Evolutionary conservation across 1,140 invertebrate species (phyloP), one percentile per base, ranked within the genome.

Genomic region (Asobara japonica): DNA sequence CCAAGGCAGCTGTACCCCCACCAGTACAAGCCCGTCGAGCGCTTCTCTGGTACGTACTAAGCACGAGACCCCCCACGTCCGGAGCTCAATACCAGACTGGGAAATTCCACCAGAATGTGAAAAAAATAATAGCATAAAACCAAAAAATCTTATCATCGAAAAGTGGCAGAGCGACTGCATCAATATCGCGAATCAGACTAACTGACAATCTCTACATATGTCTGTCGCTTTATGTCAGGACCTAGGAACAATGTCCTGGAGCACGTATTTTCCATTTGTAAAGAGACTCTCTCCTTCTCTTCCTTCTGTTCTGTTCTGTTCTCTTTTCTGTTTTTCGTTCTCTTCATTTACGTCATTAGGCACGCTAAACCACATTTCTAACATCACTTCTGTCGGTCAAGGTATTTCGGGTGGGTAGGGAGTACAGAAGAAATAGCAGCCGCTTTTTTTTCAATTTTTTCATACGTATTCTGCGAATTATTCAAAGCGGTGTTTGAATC

Each of bases 1-100:
- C 94, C 94, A 75, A 91, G 94, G 85, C 90, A 93, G 83, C 93
- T 96, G 89, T 95, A 94, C 85, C 92, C 93, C 76, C 93, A 94
- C 89, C 93, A 95, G 88, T 95, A 94, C 89, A 91, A 91, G 78
- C 91, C 91, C 77, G 87, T 93, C 85, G 92, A 93, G 83, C 90
- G 91, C 88, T 93, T 93, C 92, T 92, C 93, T 90, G 93, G 94
- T 95, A 92, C 91, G 94, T 93, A 92, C 88, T 86, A 86, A 86
- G 36, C 64, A 76, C 82, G 22, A 71, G 76, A 78, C 70, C 78
- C 74, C 76, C 78, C 78, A 41, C 69, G 69, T 71, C 60, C 20
- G 61, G 69, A 71, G 45, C 29, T 33, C 36, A 30, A 71, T 16
- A 45, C 61, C 16, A 38, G 51, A 22, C 16, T 64, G 70, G 72